These are phyloP conservation scores for Dicentrarchus labrax DNA, from an alignment of 2,113 vertebrate species.

Conservation along the genomic window DNA sequence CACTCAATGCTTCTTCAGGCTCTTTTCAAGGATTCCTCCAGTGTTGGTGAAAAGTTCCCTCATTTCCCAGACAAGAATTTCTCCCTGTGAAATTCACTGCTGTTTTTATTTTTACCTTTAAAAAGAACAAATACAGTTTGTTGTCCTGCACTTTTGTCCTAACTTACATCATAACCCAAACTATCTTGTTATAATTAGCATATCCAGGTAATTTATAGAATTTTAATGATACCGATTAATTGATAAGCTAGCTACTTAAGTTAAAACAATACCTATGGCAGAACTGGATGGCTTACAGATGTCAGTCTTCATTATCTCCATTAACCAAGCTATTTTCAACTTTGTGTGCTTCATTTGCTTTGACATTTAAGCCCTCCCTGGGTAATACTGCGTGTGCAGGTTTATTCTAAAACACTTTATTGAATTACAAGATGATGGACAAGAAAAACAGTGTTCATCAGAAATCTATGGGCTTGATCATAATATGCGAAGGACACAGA, in stretches of 20 bases:
- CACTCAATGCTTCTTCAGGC: constrained; percentile 30
- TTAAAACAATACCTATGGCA: neutral
- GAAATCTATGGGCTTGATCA: neutral
- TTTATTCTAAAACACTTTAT: neutral
- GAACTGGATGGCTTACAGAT: neutral
- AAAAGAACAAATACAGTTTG: neutral
- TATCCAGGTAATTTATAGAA: neutral
- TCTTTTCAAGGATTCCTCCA: constrained; percentile 22
- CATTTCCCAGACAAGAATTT: neutral
- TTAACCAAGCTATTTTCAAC: neutral
- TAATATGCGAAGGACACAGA: constrained; percentile 1
- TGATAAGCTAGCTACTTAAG: neutral
- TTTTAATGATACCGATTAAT: neutral
- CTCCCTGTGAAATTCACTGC: neutral
- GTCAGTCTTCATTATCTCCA: no score
- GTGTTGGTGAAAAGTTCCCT: constrained; percentile 1
- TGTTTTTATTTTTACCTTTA: neutral
- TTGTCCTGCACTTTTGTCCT: neutral
- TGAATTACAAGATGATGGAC: neutral
- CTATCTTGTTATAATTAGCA: neutral
- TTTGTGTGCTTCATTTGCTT: neutral
- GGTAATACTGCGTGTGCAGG: neutral
- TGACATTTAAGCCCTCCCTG: neutral
- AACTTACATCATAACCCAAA: neutral
- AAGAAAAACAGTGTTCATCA: neutral